Base-by-base conservation (phyloP, 2,113 vertebrate species). In the Crotalus helleri region DNA sequence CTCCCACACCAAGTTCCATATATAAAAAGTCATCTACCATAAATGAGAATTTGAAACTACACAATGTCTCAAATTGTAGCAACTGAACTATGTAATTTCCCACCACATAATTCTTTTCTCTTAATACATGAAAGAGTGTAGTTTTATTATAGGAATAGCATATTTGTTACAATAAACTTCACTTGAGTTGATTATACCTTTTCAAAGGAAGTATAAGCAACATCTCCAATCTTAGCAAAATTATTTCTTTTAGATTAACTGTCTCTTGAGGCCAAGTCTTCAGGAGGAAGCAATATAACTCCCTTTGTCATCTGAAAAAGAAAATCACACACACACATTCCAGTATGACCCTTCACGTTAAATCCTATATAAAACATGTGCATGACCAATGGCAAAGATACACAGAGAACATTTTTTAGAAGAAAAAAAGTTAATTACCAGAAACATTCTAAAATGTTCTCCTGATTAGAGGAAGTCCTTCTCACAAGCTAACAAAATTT, bases 401-500 rank as follows among this genome's bases (percentile, higher is more conserved):
- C 87, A 85, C 1, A 29, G 89, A 55, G 12, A 15, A 90, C 29
- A 53, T 69, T 26, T 90, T 90, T 90, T 87, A 90, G n/a, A 90
- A 39, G 33, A 29, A 33, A 26, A 85, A 93, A 92, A 90, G 29
- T 61, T 85, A 49, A 90, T 86, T 93, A 86, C 51, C 58, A 90
- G 90, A 90, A 17, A 33, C 13, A 61, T 86, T 39, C 33, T 61
- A 59, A 85, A 93, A 81, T 87, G 53, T 87, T 86, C 29, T 39
- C 26, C 8, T 85, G 55, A 61, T 61, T 59, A 86, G 44, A 61
- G 24, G 13, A n/a, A n/a, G 26, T 53, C 46, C 51, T 86, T 53
- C 44, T 90, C 46, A 61, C 23, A 85, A 57, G 21, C 74, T 58
- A 39, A 87, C 88, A 90, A 93, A 93, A 93, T 24, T 54, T 89